These are phyloP conservation scores for Synergus gifuensis DNA, from an alignment of 2,888 invertebrate genomes.

Conservation along the genomic window DNA sequence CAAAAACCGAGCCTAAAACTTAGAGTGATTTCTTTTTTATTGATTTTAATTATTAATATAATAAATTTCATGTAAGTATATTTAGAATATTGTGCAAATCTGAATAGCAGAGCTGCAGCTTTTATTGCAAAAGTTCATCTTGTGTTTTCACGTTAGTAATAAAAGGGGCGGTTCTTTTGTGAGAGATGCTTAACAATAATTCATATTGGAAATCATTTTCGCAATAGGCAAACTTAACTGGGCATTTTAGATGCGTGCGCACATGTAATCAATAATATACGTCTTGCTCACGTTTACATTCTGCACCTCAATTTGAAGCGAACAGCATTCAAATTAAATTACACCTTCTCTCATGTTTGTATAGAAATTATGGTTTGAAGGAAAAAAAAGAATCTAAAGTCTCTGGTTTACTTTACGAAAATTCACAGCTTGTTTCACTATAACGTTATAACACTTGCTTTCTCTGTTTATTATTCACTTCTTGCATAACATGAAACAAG, in stretches of 20 bases:
- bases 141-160: background rate
- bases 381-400: background rate
- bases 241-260: constrained; percentile 39
- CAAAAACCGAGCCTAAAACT: no score
- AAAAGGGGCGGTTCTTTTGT: constrained; percentile 16
- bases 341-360: background rate
- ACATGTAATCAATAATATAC: constrained; percentile 39
- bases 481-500: constrained; percentile 22
- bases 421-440: constrained; percentile 8
- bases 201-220: constrained; percentile 40
- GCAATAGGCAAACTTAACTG: constrained; percentile 33
- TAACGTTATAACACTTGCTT: constrained; percentile 25
- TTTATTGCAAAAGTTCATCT: background rate
- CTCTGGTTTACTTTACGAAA: constrained; percentile 4
- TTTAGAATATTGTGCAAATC: background rate
- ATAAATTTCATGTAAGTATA: no score
- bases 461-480: constrained; percentile 30
- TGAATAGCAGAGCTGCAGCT: background rate
- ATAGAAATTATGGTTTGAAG: constrained; percentile 5
- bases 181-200: constrained; percentile 18
- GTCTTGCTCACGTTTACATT: constrained; percentile 36
- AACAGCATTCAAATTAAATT: constrained; percentile 26
- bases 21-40: no score
- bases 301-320: constrained; percentile 24
- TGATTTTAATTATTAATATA: no score